These are phyloP conservation scores for Melanerpes formicivorus DNA, from an alignment of 2,113 vertebrate species.

Conservation along the genomic window DNA sequence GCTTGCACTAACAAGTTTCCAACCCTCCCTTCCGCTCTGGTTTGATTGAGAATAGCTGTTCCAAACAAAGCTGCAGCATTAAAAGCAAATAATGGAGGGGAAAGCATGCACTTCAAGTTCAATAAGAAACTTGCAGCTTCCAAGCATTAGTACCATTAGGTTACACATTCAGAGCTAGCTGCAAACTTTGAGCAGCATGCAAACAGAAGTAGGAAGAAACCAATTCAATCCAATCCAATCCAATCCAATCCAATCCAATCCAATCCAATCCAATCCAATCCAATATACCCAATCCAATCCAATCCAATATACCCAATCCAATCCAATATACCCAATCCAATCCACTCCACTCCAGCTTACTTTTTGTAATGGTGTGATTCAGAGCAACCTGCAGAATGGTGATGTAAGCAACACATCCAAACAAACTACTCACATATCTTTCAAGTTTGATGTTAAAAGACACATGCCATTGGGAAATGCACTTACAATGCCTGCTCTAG, in stretches of 20 bases:
- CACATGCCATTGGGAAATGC: neutral
- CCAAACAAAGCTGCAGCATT: neutral
- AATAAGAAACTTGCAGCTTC: neutral
- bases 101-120: conserved; percentile 7
- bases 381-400: neutral
- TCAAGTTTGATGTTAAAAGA: neutral
- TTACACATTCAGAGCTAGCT: neutral
- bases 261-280: no score
- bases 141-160: neutral
- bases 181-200: neutral
- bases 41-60: neutral
- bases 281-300: no score
- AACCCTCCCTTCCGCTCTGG: conserved; percentile 32
- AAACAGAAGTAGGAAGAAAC: neutral
- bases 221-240: neutral
- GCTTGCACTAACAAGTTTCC: conserved; percentile 44
- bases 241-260: no score
- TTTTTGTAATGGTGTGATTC: neutral
- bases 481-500: neutral
- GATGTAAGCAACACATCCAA: neutral
- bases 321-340: no score
- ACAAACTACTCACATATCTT: neutral
- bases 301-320: no score
- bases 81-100: neutral
- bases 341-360: neutral